A percentile compares a stretch with the other conserved stretches of the same genome.
These are phyloP conservation scores for Aulostomus chinensis DNA, from an alignment of 2,797 vertebrate genomes.

Conservation along the genomic window DNA sequence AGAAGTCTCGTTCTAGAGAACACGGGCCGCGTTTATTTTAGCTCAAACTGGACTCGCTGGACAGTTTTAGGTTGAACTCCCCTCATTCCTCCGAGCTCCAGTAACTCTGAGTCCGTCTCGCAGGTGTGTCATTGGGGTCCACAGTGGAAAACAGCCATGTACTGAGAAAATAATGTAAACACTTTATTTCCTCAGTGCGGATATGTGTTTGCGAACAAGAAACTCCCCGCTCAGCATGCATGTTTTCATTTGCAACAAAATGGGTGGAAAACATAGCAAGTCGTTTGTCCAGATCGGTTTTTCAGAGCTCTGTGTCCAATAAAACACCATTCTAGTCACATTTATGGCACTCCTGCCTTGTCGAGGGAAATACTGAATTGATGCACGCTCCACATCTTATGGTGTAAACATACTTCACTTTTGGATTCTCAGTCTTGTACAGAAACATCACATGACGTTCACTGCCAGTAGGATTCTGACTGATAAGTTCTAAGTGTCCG, in stretches of 20 bases:
- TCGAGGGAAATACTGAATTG: constrained; percentile 41
- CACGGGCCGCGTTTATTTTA: no score
- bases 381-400: constrained; percentile 18
- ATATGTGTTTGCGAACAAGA: constrained; percentile 18
- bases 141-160: constrained; percentile 17
- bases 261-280: constrained; percentile 30
- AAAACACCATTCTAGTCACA: constrained; percentile 50
- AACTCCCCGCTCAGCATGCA: constrained; percentile 27
- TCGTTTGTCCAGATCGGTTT: constrained; percentile 41
- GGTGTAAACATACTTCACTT: constrained; percentile 5
- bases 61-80: no score
- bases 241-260: constrained; percentile 53
- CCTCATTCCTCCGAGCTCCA: no score
- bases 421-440: neutral
- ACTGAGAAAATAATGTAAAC: constrained; percentile 9
- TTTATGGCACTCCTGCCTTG: constrained; percentile 50
- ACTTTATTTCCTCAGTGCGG: constrained; percentile 12
- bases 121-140: constrained; percentile 23
- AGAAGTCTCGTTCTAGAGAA: no score
- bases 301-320: constrained; percentile 37
- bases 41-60: no score
- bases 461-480: constrained; percentile 21
- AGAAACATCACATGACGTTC: constrained; percentile 14
- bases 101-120: no score
- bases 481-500: constrained; percentile 25